Evolutionary conservation across 2,888 invertebrate species (phyloP), one percentile per base, ranked within the genome.

Genomic region (Nycteola revayana): DNA sequence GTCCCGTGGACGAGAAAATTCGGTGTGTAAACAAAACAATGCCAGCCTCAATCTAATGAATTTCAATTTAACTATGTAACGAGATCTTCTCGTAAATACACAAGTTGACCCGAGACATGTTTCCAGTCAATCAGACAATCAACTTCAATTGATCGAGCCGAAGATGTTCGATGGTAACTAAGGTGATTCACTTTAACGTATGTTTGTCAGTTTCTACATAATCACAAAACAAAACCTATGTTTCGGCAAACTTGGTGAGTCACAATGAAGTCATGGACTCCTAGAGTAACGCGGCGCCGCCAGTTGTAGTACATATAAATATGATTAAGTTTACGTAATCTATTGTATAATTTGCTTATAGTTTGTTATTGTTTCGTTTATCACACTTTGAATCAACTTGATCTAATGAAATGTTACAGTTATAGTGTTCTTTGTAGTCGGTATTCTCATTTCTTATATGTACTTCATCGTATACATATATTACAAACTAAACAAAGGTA

Each of bases 101-200:
- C 67, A 61, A 60, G 63, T 75, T 66, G 68, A 68, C 61, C 64
- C 45, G 48, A 42, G 50, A 49, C 62, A 53, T 62, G 60, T 62
- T 62, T 54, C 55, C 51, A 50, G 60, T 72, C 68, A 72, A 75
- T 79, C 64, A 72, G 55, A 63, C 68, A 76, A 79, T 75, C 67
- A 69, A 59, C 63, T 67, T 68, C 73, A 79, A 80, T 82, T 80
- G 73, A 67, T 68, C 54, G 37, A 63, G 47, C 47, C 56, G 49
- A 60, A 59, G 57, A 52, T 48, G 35, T 25, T 42, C 28, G 11
- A 29, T 11, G 14, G 46, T 51, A 50, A 49, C 47, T 40, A 49
- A 33, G 54, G 54, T 73, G 67, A 72, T 70, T 75, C 63, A 65
- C 58, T 52, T 58, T 30, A 35, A 42, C 48, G 48, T 54, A 44